Percentiles rank a stretch among this genome's conserved stretches.
Conservation (phyloP, 2,113 vertebrate genomes). For the Butorides virescens region DNA sequence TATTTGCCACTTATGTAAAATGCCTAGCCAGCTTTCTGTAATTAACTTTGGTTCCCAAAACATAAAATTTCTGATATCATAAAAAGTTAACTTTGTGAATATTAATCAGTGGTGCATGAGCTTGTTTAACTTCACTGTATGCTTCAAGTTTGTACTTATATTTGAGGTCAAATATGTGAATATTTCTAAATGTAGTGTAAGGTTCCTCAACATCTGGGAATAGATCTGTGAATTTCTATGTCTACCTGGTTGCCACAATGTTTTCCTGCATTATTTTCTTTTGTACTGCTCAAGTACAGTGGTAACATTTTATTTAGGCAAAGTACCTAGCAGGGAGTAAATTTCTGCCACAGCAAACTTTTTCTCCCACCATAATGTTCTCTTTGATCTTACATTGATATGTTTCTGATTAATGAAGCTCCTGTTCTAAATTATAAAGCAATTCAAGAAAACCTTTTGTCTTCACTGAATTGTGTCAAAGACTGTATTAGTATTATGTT, state of each 20-base stretch:
- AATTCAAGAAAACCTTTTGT: slow-evolving; percentile 33
- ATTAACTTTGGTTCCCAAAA: not conserved
- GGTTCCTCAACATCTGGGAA: not conserved
- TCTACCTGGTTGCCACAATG: fast-evolving
- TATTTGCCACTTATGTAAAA: not conserved
- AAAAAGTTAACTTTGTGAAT: not conserved
- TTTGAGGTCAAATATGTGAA: not conserved
- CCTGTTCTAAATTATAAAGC: slow-evolving; percentile 34
- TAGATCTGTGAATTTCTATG: not conserved
- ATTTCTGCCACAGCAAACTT: not conserved
- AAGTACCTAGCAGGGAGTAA: not conserved
- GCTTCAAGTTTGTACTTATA: not conserved
- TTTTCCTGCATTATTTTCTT: not conserved
- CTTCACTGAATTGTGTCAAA: not conserved
- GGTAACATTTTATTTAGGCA: not conserved
- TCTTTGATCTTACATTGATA: slow-evolving; percentile 13
- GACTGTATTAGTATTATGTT: slow-evolving; percentile 28
- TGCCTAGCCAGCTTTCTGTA: not conserved
- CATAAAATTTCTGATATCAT: not conserved
- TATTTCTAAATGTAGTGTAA: not conserved
- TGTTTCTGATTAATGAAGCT: not conserved
- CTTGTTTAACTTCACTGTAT: not conserved
- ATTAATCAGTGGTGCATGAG: not conserved
- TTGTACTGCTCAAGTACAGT: not conserved
- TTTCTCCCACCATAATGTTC: not conserved